These are phyloP conservation scores for Marisa cornuarietis DNA, from an alignment of 1,140 invertebrate species.

Conservation along the genomic window DNA sequence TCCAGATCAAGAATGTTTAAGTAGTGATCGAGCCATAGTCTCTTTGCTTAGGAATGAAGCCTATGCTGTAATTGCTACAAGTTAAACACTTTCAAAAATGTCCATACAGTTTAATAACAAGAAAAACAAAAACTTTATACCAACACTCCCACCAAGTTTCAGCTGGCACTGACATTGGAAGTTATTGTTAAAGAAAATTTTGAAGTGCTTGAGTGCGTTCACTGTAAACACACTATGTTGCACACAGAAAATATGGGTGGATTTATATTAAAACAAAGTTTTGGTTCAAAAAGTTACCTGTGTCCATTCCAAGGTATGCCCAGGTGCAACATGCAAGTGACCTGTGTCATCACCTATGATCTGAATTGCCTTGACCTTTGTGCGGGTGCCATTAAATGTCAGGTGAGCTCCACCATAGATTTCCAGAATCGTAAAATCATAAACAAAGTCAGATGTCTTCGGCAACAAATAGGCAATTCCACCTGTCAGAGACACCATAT, in stretches of 20 bases:
- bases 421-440: slow-evolving; percentile 49
- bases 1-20: slow-evolving; percentile 13
- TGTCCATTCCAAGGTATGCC: slow-evolving; percentile 43
- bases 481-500: slow-evolving; percentile 26
- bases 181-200: too few species aligned
- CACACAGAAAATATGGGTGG: too few species aligned
- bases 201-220: too few species aligned
- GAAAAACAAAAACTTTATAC: too few species aligned
- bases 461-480: slow-evolving; percentile 46
- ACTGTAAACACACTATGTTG: too few species aligned
- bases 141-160: too few species aligned
- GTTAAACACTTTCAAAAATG: too few species aligned
- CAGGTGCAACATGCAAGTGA: slow-evolving; percentile 48
- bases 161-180: too few species aligned
- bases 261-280: too few species aligned
- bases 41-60: too few species aligned
- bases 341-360: slow-evolving; percentile 54
- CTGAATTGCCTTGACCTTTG: slow-evolving; percentile 33
- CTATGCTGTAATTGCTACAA: too few species aligned
- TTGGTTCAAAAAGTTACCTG: slow-evolving; percentile 32
- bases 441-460: slow-evolving; percentile 29
- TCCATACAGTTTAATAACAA: too few species aligned
- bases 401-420: slow-evolving; percentile 53
- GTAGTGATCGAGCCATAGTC: neutral
- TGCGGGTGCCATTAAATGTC: slow-evolving; percentile 36